Evolutionary conservation across 2,888 invertebrate species (phyloP).

Genomic region (Pandemis heparana): DNA sequence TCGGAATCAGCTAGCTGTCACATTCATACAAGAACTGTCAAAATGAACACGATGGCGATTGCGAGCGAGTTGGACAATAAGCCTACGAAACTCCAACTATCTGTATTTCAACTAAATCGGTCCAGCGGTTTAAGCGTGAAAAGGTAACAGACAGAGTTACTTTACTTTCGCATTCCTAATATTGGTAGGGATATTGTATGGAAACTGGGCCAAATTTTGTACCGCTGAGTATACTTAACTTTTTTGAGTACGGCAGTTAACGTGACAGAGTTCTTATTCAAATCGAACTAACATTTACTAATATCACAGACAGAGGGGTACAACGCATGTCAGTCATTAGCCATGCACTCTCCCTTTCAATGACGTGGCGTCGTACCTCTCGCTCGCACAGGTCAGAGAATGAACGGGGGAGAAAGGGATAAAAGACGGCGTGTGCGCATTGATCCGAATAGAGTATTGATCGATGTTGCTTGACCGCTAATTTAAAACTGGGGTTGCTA

Average conservation of each 20-base stretch:
- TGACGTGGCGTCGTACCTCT: background rate
- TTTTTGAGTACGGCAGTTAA: background rate
- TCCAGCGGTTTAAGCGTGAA: no score
- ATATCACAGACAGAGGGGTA: background rate
- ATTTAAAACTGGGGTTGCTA: background rate
- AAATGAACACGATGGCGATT: no score
- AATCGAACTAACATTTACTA: background rate
- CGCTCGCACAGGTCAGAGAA: background rate
- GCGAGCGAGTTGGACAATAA: no score
- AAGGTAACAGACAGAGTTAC: no score
- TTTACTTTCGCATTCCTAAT: no score
- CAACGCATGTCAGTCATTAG: constrained; percentile 1
- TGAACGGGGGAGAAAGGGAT: background rate
- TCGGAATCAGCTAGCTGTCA: no score
- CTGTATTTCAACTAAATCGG: no score
- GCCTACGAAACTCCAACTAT: no score
- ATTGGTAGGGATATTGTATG: no score
- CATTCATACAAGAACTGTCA: no score
- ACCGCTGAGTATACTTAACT: no score
- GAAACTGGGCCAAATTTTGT: no score
- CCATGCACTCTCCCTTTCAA: background rate
- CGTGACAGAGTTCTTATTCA: background rate
- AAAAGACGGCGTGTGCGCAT: constrained; percentile 10
- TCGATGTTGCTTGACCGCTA: constrained; percentile 14
- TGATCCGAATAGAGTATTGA: background rate